These are phyloP conservation scores for Pontoporia blainvillei DNA, from an alignment of 2,113 vertebrate genomes.

Conservation along the genomic window DNA sequence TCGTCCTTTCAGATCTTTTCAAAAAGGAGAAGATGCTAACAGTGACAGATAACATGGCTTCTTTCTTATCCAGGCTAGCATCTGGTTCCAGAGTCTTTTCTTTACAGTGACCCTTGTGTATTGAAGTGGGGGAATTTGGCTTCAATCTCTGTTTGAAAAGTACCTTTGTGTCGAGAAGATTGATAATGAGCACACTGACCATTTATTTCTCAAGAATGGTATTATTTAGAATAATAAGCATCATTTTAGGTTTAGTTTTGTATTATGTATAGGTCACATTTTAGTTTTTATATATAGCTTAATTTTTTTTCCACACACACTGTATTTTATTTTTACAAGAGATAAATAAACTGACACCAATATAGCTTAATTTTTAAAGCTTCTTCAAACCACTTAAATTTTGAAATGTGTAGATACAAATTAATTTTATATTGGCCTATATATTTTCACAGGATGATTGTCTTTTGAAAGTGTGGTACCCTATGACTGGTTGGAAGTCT, in stretches of 20 bases:
- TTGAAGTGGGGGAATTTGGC: not conserved
- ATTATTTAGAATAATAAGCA: not conserved
- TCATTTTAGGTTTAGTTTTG: constrained; percentile 6
- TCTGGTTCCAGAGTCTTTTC: not conserved
- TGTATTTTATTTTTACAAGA: too few relatives aligned
- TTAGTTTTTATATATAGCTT: not conserved
- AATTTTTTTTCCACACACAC: not conserved
- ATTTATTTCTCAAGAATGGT: constrained; percentile 26
- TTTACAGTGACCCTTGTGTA: not conserved
- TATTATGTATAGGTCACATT: not conserved
- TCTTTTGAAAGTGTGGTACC: constrained; percentile 98
- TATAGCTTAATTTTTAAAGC: not conserved
- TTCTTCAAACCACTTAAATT: not conserved
- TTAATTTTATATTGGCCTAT: constrained; percentile 26
- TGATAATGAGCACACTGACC: not conserved
- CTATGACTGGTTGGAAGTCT: constrained; percentile 95
- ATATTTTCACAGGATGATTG: constrained; percentile 91
- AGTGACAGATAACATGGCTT: not conserved
- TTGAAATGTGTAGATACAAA: not conserved
- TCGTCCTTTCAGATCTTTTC: not conserved
- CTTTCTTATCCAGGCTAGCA: not conserved
- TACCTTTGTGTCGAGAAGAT: not conserved
- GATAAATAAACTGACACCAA: too few relatives aligned
- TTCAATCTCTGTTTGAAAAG: not conserved
- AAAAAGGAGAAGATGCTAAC: not conserved